phyloP scores from a whole-genome alignment of 2,113 vertebrate genomes.

The Colistium nudipinnis region DNA sequence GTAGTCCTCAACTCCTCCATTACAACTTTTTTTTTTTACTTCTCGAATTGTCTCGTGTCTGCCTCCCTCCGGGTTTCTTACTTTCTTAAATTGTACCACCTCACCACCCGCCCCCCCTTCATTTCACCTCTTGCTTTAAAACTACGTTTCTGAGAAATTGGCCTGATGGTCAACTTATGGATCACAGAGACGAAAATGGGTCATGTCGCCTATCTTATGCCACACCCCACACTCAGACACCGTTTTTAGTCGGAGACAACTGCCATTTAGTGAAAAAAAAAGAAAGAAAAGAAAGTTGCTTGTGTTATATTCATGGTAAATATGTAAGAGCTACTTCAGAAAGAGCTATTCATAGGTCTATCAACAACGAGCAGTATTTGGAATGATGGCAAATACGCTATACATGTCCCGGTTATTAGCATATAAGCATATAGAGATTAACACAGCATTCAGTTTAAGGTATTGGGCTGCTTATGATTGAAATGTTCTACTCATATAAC shows the following conservation, averaged over 20 bases:
- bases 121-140: slow-evolving; percentile 18
- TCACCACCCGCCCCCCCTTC: slow-evolving; percentile 31
- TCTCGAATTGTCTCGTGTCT: slow-evolving; percentile 56
- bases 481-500: no score
- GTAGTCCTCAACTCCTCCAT: slow-evolving; percentile 44
- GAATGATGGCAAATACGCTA: no score
- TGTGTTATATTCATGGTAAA: no score
- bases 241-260: slow-evolving; percentile 1
- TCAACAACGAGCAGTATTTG: no score
- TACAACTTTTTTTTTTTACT: slow-evolving; percentile 22
- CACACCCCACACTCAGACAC: neutral
- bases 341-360: no score
- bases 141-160: slow-evolving; percentile 39
- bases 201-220: slow-evolving; percentile 19
- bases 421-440: no score
- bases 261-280: neutral
- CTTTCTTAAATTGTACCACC: slow-evolving; percentile 52
- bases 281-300: neutral
- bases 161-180: slow-evolving; percentile 27
- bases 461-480: no score
- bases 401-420: no score
- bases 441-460: no score
- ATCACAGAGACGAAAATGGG: slow-evolving; percentile 13
- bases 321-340: no score
- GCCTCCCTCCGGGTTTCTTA: slow-evolving; percentile 42